Evolutionary conservation across 1,140 invertebrate species (phyloP), one percentile per base, ranked within the genome.

Genomic region (Leptoteleia sp.): DNA sequence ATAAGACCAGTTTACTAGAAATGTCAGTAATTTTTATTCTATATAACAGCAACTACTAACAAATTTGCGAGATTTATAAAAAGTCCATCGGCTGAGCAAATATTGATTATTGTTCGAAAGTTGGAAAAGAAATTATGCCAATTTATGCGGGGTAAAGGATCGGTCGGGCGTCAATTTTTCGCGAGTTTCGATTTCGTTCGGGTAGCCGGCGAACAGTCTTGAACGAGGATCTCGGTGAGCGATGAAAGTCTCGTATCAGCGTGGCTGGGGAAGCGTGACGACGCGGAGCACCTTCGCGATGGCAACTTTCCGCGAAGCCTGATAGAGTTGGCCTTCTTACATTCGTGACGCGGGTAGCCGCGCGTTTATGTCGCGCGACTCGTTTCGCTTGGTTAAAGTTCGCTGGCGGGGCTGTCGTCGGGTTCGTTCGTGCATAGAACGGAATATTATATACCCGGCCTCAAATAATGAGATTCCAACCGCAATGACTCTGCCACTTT

Each of bases 351-450:
- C 35, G 62, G 82, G 57, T 31, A 68, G 62, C 73, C n/a, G n/a
- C 22, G 71, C 59, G 81, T 70, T 68, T 64, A 76, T 79, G 77
- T 79, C 81, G 77, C 57, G 71, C 72, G 76, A 81, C 77, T 65
- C 78, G 82, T 81, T 71, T 79, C 82, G 80, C 77, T 84, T 80
- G 79, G 79, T 82, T 82, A 81, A 80, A 73, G 64, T 65, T 72
- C 54, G 55, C 61, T 68, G 45, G 42, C 35, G 54, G 81, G 72
- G 81, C 81, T 85, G 84, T 85, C 84, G 81, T 81, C 82, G 81
- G 76, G 70, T 59, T 85, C 85, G 84, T 83, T 86, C 85, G 84
- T 87, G 85, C 85, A 87, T 87, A 85, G 81, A 86, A 82, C 85
- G 81, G 83, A 85, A 87, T 85, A 87, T 85, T 85, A 85, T 84